Base-by-base conservation (phyloP, 1,140 invertebrate species). In the Agrilus planipennis region DNA sequence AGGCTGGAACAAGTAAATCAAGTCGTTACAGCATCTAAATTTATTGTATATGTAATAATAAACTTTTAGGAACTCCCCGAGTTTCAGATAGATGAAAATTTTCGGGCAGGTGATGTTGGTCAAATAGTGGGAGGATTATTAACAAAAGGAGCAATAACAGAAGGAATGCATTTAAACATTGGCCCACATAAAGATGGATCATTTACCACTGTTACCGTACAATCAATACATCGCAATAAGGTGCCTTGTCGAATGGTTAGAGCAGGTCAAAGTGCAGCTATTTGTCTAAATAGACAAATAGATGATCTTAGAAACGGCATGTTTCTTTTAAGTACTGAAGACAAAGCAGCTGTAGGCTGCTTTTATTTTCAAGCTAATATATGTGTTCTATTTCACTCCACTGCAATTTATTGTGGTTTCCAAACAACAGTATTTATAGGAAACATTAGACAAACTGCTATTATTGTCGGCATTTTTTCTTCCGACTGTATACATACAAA, bases 361-460 rank as follows among this genome's bases (percentile, higher is more conserved):
- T 20, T 62, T 50, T 50, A 48, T 54, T 71, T 66, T 20, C 65
- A 87, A 79, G 92, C 91, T 0, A 82, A 77, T 37, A 79, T 97
- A 3, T 79, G 80, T 22, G 75, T 96, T 4, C 66, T 95, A 6
- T 86, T 82, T 50, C 89, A 95, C 61, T 70, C 79, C 0, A 87
- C 77, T 2, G 76, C 77, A 15, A 92, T 96, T 44, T 81, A 77
- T 45, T 75, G 75, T 4, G 90, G 90, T 12, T 95, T 92, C 65
- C 89, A 96, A 71, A 84, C 87, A 17, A 94, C 90, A 0, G 79
- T 97, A 2, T 89, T 96, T 57, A 85, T 96, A 42, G 91, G 89
- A 1, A 96, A 91, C 57, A 85, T 98, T 11, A 67, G 90, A 7
- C 94, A 97, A 66, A 96, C 91, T 0, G 91, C 88, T 14, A 79